phyloP scores from a whole-genome alignment of 2,797 vertebrate species.

The Sparidentex hasta region DNA sequence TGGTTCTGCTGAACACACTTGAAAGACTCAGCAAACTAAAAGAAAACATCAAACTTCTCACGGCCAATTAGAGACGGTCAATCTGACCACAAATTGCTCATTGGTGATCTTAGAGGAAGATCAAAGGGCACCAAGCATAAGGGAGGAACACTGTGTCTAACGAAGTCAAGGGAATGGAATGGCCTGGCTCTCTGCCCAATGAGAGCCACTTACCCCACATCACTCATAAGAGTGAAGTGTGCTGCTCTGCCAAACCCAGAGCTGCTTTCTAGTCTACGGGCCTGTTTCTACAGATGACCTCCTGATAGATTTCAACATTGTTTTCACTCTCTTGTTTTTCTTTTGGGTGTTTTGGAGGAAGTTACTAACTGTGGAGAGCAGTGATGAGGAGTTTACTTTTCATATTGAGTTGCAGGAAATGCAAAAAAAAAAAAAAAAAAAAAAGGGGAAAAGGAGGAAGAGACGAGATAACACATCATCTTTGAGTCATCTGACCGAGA shows the following conservation, averaged over 20 bases:
- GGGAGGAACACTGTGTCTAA: conserved; percentile 62
- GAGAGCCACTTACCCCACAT: conserved; percentile 67
- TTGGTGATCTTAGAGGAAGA: conserved; percentile 75
- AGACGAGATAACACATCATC: conserved; percentile 34
- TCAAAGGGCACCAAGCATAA: conserved; percentile 69
- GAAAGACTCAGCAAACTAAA: conserved; percentile 40
- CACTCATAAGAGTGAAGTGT: conserved; percentile 56
- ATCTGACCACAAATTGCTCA: conserved; percentile 76
- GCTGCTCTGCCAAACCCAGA: conserved; percentile 48
- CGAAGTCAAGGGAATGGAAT: conserved; percentile 74
- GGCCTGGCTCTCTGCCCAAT: conserved; percentile 63
- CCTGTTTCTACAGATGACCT: conserved; percentile 60
- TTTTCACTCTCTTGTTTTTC: conserved; percentile 3
- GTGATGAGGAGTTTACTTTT: conserved; percentile 13
- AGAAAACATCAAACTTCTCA: conserved; percentile 52
- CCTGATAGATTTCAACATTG: conserved; percentile 34
- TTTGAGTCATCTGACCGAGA: conserved; percentile 54
- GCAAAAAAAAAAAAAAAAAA: conserved; percentile 45
- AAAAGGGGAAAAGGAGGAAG: not conserved
- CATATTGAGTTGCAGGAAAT: conserved; percentile 35
- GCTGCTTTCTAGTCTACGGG: conserved; percentile 38
- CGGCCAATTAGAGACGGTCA: conserved; percentile 77
- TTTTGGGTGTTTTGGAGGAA: conserved; percentile 23
- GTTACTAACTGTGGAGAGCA: conserved; percentile 18
- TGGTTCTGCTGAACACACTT: conserved; percentile 25